Evolutionary conservation across 2,113 vertebrate species (phyloP).

Genomic region (Mormyrus lacerda): DNA sequence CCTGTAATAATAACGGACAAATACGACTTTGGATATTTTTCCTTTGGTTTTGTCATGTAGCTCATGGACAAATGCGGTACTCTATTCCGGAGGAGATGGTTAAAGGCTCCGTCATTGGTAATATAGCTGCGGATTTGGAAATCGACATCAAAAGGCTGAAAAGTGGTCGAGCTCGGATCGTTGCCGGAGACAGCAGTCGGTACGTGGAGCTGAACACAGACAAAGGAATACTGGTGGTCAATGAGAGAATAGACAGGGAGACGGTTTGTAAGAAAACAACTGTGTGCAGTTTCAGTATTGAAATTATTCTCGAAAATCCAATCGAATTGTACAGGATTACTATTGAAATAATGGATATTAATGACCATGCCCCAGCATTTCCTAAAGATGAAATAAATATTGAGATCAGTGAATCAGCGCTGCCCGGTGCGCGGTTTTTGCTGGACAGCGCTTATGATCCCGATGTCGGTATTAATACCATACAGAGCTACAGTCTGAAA

Average conservation of each 20-base stretch:
- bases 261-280: too few species aligned
- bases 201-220: not conserved
- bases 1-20: not conserved
- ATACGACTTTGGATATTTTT: not conserved
- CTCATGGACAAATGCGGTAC: slow-evolving; percentile 16
- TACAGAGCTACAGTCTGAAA: too few species aligned
- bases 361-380: too few species aligned
- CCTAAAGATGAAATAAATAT: too few species aligned
- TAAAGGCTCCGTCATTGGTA: not conserved
- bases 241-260: not conserved
- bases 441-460: too few species aligned
- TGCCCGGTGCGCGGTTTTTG: too few species aligned
- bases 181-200: not conserved
- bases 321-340: too few species aligned
- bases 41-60: not conserved
- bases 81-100: slow-evolving; percentile 27
- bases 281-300: too few species aligned
- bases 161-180: not conserved
- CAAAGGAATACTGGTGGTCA: not conserved
- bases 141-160: not conserved
- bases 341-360: too few species aligned
- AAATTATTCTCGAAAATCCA: too few species aligned
- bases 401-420: too few species aligned
- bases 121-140: not conserved
- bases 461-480: too few species aligned